Evolutionary conservation across 2,888 invertebrate genomes (phyloP), one percentile per base, ranked within the genome.

Genomic region (Tinea trinotella): DNA sequence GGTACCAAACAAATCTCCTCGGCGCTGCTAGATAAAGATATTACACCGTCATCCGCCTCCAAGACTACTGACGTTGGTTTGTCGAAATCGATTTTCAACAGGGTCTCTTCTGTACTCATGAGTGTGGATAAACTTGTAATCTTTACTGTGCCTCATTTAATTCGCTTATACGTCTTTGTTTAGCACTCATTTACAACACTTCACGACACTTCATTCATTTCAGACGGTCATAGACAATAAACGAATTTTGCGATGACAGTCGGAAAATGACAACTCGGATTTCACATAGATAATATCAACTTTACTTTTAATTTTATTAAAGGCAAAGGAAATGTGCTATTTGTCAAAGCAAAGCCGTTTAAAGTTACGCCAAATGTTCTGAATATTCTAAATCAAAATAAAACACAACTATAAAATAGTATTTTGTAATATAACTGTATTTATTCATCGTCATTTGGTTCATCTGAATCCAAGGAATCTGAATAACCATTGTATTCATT

Each of bases 1-100:
- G 95, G 95, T 66, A 94, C 90, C 75, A 92, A 85, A 76, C 90
- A 89, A 75, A 92, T 90, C 77, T 93, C 93, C 76, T 93, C 91
- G 57, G 83, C 75, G 69, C 87, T 88, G 74, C 82, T 86, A 61
- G 88, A 88, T 69, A 88, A 75, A 62, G 88, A 88, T 40, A 88
- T 87, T 79, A 88, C 87, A 79, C 87, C 87, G 80, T 85, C 86
- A 81, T 87, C 87, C 77, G 85, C 82, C 71, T 74, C 82, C 69
- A 75, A 67, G 71, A 72, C 74, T 63, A 67, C 64, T 63, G 73
- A 71, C 64, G 70, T 76, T 61, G 76, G 74, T 68, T 89, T 89
- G 78, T 89, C 89, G 81, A 90, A 87, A 78, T 89, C 89, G 74
- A 90, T 85, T 78, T 85, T 86, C 73, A 90, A 82, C 67, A 89